Evolutionary conservation across 2,888 invertebrate species (phyloP).

Genomic region (Alloplasta piceator): DNA sequence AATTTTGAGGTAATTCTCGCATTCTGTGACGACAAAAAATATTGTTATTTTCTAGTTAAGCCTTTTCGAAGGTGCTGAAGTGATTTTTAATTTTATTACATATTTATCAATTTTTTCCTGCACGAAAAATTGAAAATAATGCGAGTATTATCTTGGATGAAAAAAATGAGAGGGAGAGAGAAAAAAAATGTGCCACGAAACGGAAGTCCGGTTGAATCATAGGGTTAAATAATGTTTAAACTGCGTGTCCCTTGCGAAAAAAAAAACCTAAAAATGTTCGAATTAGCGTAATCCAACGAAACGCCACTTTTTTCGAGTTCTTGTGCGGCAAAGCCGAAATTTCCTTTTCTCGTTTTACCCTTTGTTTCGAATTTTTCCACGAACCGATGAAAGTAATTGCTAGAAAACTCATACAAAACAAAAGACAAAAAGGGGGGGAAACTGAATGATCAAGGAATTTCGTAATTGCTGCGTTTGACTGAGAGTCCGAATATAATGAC

Average conservation of each 20-base stretch:
- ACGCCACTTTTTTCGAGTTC: constrained; percentile 43
- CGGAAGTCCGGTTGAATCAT: constrained; percentile 59
- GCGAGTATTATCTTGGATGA: constrained; percentile 11
- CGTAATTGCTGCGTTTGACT: constrained; percentile 33
- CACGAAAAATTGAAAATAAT: constrained; percentile 1
- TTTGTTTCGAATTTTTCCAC: constrained; percentile 10
- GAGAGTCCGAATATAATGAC: constrained; percentile 19
- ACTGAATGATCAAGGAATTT: constrained; percentile 20
- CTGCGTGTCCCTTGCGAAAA: constrained; percentile 66
- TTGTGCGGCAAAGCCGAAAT: constrained; percentile 45
- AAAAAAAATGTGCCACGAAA: constrained; percentile 65
- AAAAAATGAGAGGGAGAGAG: constrained; percentile 20
- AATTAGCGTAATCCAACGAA: constrained; percentile 1
- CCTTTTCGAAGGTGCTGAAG: neutral
- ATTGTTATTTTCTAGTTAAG: neutral
- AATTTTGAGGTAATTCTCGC: constrained; percentile 3
- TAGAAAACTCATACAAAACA: constrained; percentile 23
- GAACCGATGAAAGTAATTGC: constrained; percentile 64
- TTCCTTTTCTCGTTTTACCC: constrained; percentile 17
- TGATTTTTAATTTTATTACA: neutral
- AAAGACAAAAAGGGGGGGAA: constrained; percentile 5
- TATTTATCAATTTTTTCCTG: constrained; percentile 1
- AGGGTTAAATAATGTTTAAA: constrained; percentile 63
- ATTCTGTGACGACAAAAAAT: neutral
- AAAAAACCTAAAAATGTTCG: constrained; percentile 40